Evolutionary conservation across 1,140 invertebrate species (phyloP).

Genomic region (Pogonognathellus flavescens): DNA sequence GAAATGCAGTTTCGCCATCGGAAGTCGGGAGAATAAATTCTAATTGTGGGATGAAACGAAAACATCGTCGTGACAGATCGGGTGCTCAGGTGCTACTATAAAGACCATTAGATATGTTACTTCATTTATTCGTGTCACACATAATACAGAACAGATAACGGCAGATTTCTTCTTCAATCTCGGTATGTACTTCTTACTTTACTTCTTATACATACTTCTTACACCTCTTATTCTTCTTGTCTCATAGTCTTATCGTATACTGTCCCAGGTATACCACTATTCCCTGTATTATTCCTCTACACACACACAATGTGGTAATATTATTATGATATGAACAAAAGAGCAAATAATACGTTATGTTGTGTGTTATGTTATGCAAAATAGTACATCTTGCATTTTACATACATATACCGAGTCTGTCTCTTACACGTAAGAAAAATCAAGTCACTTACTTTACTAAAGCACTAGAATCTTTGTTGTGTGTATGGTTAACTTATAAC

Average conservation of each 20-base stretch:
- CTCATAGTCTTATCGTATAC: not conserved
- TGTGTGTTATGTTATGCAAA: not conserved
- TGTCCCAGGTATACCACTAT: too few species aligned
- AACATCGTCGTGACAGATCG: slow-evolving; percentile 49
- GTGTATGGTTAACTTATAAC: too few species aligned
- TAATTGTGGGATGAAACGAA: slow-evolving; percentile 34
- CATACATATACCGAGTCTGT: too few species aligned
- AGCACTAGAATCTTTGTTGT: too few species aligned
- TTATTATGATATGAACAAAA: slow-evolving; percentile 13
- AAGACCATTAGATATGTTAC: slow-evolving; percentile 42
- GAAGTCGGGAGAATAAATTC: not conserved
- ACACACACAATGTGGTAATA: not conserved
- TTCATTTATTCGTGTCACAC: slow-evolving; percentile 53
- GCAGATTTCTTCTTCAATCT: slow-evolving; percentile 43
- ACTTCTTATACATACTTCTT: slow-evolving; percentile 2
- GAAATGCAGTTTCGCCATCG: not conserved
- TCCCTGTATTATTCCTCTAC: too few species aligned
- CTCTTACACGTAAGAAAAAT: too few species aligned
- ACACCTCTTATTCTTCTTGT: not conserved
- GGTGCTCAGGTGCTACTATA: slow-evolving; percentile 50
- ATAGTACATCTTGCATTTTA: too few species aligned
- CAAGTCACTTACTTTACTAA: too few species aligned
- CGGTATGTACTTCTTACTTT: slow-evolving; percentile 1
- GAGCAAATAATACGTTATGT: slow-evolving; percentile 45
- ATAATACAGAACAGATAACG: slow-evolving; percentile 52